These are phyloP conservation scores for Phrynosoma platyrhinos DNA, from an alignment of 2,113 vertebrate genomes.

Conservation along the genomic window DNA sequence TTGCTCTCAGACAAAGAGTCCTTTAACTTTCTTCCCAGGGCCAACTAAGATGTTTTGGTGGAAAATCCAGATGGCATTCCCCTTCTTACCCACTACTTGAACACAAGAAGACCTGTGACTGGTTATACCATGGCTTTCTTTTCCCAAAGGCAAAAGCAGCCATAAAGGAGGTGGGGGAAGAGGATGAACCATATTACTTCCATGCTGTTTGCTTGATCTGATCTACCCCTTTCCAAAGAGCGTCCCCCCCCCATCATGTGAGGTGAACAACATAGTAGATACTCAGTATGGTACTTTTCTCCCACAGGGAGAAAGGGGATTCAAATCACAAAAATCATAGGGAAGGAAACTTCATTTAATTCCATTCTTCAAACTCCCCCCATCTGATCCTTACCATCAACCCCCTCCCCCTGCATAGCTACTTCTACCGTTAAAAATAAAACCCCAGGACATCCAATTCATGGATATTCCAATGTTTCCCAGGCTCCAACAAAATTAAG, in stretches of 20 bases:
- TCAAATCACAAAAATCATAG: not conserved
- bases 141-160: not conserved
- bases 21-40: slow-evolving; percentile 25
- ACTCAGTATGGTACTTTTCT: not conserved
- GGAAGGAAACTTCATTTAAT: not conserved
- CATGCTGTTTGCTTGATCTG: not conserved
- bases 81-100: not conserved
- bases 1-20: slow-evolving; percentile 9
- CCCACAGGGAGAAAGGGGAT: not conserved
- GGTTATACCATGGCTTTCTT: not conserved
- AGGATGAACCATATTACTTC: not conserved
- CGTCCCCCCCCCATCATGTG: not conserved
- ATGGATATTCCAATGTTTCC: not conserved
- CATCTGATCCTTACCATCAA: not conserved
- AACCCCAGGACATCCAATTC: not conserved
- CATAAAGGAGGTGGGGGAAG: not conserved
- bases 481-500: not conserved
- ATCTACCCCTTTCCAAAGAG: not conserved
- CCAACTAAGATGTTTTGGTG: slow-evolving; percentile 23
- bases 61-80: not conserved
- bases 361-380: not conserved
- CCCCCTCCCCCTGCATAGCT: no score
- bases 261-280: not conserved
- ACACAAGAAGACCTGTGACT: not conserved
- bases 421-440: not conserved